Percentiles rank a stretch among this genome's conserved stretches.
These are phyloP conservation scores for Perca fluviatilis DNA, from an alignment of 2,113 vertebrate genomes.

Conservation along the genomic window DNA sequence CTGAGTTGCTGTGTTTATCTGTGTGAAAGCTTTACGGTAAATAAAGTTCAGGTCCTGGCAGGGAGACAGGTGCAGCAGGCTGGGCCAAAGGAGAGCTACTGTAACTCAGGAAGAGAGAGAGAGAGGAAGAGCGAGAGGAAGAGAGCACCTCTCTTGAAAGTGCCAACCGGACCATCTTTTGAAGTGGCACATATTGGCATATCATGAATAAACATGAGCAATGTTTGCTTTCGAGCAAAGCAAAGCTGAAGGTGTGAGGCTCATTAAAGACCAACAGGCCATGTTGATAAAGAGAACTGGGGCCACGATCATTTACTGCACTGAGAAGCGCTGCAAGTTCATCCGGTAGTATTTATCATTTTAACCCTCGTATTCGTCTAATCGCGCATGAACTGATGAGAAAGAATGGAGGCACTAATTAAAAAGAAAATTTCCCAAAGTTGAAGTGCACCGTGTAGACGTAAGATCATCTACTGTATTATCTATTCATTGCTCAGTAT, in stretches of 20 bases:
- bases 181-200: constrained; percentile 80
- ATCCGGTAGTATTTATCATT: constrained; percentile 42
- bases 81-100: constrained; percentile 65
- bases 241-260: constrained; percentile 58
- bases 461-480: constrained; percentile 34
- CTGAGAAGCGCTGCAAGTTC: constrained; percentile 25
- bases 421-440: constrained; percentile 33
- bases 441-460: constrained; percentile 17
- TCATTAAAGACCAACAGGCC: constrained; percentile 62
- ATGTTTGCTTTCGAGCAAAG: constrained; percentile 67
- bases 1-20: constrained; percentile 70
- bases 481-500: constrained; percentile 33
- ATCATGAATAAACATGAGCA: constrained; percentile 80
- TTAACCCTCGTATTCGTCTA: constrained; percentile 32
- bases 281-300: constrained; percentile 53
- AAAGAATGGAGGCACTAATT: constrained; percentile 48
- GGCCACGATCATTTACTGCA: constrained; percentile 42
- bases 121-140: constrained; percentile 3
- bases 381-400: constrained; percentile 15
- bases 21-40: constrained; percentile 73
- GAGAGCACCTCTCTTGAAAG: constrained; percentile 59
- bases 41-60: constrained; percentile 73
- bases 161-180: constrained; percentile 76
- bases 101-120: constrained; percentile 59
- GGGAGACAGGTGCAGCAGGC: constrained; percentile 67